Conservation (phyloP, 2,113 vertebrate species). For the Corythoichthys intestinalis region DNA sequence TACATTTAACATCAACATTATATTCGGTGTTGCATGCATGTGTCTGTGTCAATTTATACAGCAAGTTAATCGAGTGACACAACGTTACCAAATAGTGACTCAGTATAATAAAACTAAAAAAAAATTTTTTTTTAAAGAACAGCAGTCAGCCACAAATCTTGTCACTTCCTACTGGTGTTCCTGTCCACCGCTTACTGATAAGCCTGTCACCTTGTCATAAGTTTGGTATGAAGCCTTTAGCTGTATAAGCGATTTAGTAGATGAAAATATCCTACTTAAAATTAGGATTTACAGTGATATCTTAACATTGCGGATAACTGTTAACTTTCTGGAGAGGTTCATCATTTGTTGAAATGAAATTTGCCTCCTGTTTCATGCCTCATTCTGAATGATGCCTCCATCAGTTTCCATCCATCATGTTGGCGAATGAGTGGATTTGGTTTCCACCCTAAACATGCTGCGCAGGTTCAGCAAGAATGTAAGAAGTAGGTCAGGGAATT, state of each 20-base stretch:
- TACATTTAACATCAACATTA: background rate
- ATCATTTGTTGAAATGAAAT: too few species aligned
- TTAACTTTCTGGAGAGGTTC: too few species aligned
- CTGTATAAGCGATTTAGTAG: background rate
- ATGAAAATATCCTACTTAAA: background rate
- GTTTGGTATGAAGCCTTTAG: background rate
- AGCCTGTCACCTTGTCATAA: background rate
- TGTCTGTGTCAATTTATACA: background rate
- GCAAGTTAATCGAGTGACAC: background rate
- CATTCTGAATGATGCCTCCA: background rate
- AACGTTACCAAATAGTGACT: background rate
- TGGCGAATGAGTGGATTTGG: background rate
- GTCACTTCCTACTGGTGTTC: too few species aligned
- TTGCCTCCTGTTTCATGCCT: too few species aligned
- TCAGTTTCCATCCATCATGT: conserved; percentile 2
- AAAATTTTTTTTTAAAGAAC: too few species aligned
- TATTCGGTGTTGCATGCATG: background rate
- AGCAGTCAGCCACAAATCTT: too few species aligned
- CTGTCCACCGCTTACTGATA: background rate
- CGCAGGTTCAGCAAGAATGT: conserved; percentile 8
- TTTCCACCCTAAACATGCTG: background rate
- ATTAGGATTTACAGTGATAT: too few species aligned
- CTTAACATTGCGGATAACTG: too few species aligned
- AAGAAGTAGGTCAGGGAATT: conserved; percentile 6
- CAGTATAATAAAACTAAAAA: background rate